Evolutionary conservation across 1,140 invertebrate species (phyloP), one percentile per base, ranked within the genome.

Genomic region (Drosophila elegans): DNA sequence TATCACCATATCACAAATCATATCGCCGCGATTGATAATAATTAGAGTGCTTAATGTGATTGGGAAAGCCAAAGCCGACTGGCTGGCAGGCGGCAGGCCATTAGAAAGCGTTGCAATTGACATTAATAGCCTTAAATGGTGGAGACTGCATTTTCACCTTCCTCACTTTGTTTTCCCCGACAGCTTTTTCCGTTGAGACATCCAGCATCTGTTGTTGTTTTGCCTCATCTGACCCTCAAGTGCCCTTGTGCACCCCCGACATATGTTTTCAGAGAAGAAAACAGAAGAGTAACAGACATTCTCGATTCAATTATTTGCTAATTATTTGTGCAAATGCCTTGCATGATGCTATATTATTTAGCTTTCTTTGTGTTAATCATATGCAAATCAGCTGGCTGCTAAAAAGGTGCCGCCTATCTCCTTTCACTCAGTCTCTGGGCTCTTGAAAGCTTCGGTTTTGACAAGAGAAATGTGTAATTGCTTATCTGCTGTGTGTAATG

Each of bases 51-150:
- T 49, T 72, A 48, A 72, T 57, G 44, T 41, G 66, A 49, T 46
- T 51, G 46, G 45, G 41, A 53, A 54, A 64, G 59, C 52, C 67
- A 34, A 27, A 41, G 29, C 29, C 7, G 29, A 2, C 4, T 32
- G 29, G 29, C 29, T 32, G 29, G 27, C 27, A 3, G n/a, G 32
- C 29, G 13, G 13, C 32, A 16, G 63, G 34, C 42, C 27, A 69
- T 69, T 68, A 74, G 73, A 75, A 75, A 75, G 73, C 71, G 73
- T 75, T 71, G 36, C 59, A 48, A 63, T 48, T 64, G 71, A 74
- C 71, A 75, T 53, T 62, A 75, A 75, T 75, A 42, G 61, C 53
- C 73, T 76, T 67, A 75, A 75, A 67, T 66, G 53, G 46, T 27
- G 16, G n/a, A 36, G 13, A 38, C 38, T 54, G 56, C 71, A 55